A percentile compares a stretch with the other conserved stretches of the same genome.
These are phyloP conservation scores for Acrocephalus scirpaceus DNA, from an alignment of 2,797 vertebrate genomes.

Conservation along the genomic window DNA sequence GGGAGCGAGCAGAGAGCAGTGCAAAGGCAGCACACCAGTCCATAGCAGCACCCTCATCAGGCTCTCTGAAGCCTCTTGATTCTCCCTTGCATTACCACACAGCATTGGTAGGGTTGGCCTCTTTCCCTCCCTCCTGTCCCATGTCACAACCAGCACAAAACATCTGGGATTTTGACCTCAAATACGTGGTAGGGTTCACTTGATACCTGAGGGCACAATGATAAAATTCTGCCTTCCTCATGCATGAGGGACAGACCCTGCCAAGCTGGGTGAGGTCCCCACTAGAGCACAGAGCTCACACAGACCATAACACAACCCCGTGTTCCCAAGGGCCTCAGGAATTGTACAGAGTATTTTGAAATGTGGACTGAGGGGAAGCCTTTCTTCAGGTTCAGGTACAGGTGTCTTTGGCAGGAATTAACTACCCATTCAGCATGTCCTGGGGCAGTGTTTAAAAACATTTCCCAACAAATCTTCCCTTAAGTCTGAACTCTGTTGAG, in stretches of 20 bases:
- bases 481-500: not conserved
- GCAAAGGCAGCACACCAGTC: not conserved
- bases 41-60: too few relatives aligned
- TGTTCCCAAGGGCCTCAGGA: not conserved
- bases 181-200: not conserved
- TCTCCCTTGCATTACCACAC: not conserved
- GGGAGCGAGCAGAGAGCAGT: rapidly evolving
- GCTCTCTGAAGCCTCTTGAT: not conserved
- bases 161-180: not conserved
- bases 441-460: not conserved
- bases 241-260: rapidly evolving
- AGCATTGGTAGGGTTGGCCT: rapidly evolving
- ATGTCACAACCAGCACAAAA: not conserved
- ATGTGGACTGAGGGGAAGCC: not conserved
- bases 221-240: not conserved
- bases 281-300: not conserved
- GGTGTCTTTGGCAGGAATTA: not conserved
- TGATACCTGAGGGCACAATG: rapidly evolving
- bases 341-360: not conserved
- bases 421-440: not conserved
- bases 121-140: not conserved
- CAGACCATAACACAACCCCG: not conserved
- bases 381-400: not conserved
- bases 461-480: not conserved
- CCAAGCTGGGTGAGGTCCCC: not conserved